Evolutionary conservation across 2,113 vertebrate species (phyloP).

Genomic region (Lutjanus erythropterus): DNA sequence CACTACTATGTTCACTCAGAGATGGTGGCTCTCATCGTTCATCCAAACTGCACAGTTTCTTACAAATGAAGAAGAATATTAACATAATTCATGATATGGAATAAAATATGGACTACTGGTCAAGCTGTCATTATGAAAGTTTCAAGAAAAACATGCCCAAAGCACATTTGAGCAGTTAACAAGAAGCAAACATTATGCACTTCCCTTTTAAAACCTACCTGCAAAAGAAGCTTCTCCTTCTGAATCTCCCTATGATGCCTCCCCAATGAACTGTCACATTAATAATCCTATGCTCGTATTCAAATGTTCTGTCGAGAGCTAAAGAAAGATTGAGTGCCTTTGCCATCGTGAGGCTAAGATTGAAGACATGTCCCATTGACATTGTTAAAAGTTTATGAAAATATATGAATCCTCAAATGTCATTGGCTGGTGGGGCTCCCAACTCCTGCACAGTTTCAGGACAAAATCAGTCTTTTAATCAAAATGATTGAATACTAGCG

Average conservation of each 20-base stretch:
- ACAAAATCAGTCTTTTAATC: constrained; percentile 99
- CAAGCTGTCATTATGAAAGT: constrained; percentile 9
- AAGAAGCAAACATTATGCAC: neutral
- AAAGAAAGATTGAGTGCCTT: constrained; percentile 95
- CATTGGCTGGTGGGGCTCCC: constrained; percentile 91
- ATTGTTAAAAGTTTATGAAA: constrained; percentile 98
- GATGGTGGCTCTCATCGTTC: neutral
- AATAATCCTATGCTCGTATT: constrained; percentile 95
- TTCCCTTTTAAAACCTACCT: constrained; percentile 63
- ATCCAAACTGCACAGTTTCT: neutral
- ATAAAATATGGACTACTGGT: neutral
- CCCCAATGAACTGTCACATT: constrained; percentile 90
- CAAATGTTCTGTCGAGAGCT: constrained; percentile 96
- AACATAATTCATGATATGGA: neutral
- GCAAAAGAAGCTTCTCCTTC: constrained; percentile 73
- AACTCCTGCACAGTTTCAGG: constrained; percentile 93
- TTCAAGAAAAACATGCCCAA: constrained; percentile 42
- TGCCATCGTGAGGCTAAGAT: constrained; percentile 93
- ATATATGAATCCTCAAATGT: constrained; percentile 95
- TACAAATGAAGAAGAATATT: neutral
- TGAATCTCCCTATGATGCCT: constrained; percentile 84
- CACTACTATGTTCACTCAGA: neutral
- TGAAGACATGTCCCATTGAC: constrained; percentile 97
- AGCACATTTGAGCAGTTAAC: neutral
- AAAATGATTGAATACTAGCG: constrained; percentile 97